These are phyloP conservation scores for Turritopsis dohrnii DNA, from an alignment of 30 jellyfish, hydroid and myxozoan species.

Conservation along the genomic window DNA sequence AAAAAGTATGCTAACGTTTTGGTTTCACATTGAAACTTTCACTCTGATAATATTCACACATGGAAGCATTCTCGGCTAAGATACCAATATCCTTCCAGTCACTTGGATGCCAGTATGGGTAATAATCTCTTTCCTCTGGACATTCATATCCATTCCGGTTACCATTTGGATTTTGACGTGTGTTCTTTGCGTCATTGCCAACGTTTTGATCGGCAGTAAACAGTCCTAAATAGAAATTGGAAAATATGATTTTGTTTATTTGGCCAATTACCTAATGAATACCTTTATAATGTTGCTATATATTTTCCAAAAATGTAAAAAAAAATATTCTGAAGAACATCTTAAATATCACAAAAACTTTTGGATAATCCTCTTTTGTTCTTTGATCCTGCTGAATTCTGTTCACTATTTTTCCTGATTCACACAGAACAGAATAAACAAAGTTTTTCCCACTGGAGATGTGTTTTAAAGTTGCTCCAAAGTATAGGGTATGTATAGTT, in stretches of 20 bases:
- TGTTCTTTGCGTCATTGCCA: constrained; percentile 51
- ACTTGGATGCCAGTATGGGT: constrained; percentile 98
- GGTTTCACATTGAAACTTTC: constrained; percentile 86
- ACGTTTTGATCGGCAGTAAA: constrained; percentile 92
- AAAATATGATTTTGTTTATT: too few species aligned
- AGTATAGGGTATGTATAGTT: too few species aligned
- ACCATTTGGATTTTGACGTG: constrained; percentile 91
- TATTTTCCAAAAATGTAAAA: background rate
- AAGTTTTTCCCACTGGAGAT: too few species aligned
- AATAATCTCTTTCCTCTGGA: constrained; percentile 96
- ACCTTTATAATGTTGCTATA: background rate
- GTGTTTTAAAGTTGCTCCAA: too few species aligned
- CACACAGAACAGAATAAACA: too few species aligned
- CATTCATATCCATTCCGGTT: constrained; percentile 94
- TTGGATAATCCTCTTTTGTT: too few species aligned
- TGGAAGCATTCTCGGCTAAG: constrained; percentile 70
- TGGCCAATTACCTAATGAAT: background rate
- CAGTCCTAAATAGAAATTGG: constrained; percentile 55
- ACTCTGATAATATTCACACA: constrained; percentile 55
- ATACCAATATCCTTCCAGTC: constrained; percentile 97
- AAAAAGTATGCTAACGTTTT: constrained; percentile 41
- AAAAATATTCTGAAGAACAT: too few species aligned
- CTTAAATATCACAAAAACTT: too few species aligned
- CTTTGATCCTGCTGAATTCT: too few species aligned
- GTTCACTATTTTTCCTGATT: too few species aligned